phyloP scores from a whole-genome alignment of 2,888 invertebrate genomes.

The Cosmia trapezina region DNA sequence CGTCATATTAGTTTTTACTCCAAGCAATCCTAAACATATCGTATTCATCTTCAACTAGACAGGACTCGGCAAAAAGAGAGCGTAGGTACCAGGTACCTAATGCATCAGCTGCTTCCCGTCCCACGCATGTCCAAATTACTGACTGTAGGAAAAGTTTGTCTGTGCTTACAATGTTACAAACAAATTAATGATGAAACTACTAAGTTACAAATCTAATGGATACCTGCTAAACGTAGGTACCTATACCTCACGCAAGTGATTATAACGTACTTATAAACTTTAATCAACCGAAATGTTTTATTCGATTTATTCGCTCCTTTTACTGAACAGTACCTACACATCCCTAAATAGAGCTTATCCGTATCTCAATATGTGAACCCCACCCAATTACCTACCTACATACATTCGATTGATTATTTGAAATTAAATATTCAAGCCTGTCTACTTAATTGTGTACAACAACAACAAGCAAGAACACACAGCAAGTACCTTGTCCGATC shows the following conservation, averaged over 20 bases:
- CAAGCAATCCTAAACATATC: slow-evolving; percentile 6
- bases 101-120: slow-evolving; percentile 45
- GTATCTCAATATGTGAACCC: slow-evolving; percentile 22
- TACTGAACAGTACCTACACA: slow-evolving; percentile 1
- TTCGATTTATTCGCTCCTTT: slow-evolving; percentile 14
- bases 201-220: slow-evolving; percentile 5
- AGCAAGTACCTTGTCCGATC: slow-evolving; percentile 9
- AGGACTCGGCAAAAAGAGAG: not conserved
- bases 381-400: not conserved
- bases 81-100: not conserved
- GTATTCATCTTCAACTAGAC: slow-evolving; percentile 16
- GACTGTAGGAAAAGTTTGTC: slow-evolving; percentile 10
- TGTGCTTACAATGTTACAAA: slow-evolving; percentile 13
- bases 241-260: not conserved
- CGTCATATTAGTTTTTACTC: slow-evolving; percentile 2
- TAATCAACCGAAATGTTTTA: slow-evolving; percentile 12
- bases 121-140: slow-evolving; percentile 46
- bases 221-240: not conserved
- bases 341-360: slow-evolving; percentile 30
- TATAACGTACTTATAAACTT: not conserved
- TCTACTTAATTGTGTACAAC: slow-evolving; percentile 32
- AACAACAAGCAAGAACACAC: no score
- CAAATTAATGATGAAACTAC: slow-evolving; percentile 2
- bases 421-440: slow-evolving; percentile 61
- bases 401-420: slow-evolving; percentile 43